Conservation (phyloP, 2,797 vertebrate genomes). For the Onychomys leucogaster region DNA sequence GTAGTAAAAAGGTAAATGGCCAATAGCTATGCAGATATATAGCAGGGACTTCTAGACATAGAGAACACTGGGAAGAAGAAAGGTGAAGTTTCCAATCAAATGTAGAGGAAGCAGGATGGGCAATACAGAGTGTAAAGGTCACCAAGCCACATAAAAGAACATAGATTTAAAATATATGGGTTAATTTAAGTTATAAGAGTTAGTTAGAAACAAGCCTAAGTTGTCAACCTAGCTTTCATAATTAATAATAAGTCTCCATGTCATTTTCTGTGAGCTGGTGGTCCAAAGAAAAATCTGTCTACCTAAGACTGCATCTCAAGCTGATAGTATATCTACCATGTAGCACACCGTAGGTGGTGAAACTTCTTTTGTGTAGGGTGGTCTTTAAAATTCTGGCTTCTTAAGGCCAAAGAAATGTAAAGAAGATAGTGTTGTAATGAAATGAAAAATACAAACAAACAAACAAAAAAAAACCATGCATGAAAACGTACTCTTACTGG, state of each 20-base stretch:
- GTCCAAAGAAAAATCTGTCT: neutral
- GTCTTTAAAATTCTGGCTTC: neutral
- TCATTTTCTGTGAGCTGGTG: neutral
- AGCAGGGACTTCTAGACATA: neutral
- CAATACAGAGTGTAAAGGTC: neutral
- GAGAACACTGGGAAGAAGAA: neutral
- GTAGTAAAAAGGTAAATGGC: neutral
- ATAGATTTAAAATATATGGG: neutral
- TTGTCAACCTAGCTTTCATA: neutral
- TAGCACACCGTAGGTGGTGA: neutral
- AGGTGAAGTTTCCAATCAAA: neutral
- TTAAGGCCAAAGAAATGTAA: neutral
- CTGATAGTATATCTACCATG: neutral
- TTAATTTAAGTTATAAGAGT: neutral
- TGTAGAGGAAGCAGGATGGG: neutral
- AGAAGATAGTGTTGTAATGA: neutral
- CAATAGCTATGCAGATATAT: neutral
- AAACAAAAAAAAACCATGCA: neutral
- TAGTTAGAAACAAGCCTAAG: neutral
- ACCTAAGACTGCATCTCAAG: neutral
- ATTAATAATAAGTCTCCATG: neutral
- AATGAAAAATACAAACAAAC: too few relatives aligned
- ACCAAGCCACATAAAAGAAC: neutral
- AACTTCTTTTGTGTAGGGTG: neutral
- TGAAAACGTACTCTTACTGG: neutral